A percentile compares a stretch with the other conserved stretches of the same genome.
These are phyloP conservation scores for Myiopsitta monachus DNA, from an alignment of 2,113 vertebrate genomes.

Conservation along the genomic window DNA sequence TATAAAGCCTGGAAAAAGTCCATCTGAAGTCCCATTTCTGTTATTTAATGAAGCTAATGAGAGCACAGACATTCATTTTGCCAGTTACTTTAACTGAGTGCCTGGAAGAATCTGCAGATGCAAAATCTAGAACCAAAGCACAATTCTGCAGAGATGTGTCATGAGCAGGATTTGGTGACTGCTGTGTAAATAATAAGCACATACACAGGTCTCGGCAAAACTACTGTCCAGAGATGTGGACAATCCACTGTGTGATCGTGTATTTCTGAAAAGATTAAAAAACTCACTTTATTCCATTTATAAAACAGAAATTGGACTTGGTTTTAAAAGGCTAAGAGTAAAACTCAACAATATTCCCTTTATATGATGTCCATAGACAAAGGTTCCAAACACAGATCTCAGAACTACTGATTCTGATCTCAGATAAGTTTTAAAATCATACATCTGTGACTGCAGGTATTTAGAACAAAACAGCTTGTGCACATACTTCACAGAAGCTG, in stretches of 20 bases:
- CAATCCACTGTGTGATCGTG: rapidly evolving
- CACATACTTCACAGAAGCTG: background rate
- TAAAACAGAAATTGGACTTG: background rate
- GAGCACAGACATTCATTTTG: background rate
- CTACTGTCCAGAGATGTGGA: background rate
- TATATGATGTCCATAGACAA: background rate
- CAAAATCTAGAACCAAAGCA: background rate
- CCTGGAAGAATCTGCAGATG: background rate
- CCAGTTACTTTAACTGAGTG: background rate
- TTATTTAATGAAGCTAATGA: background rate
- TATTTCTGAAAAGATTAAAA: background rate
- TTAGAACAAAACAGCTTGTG: background rate
- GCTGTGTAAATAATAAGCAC: background rate
- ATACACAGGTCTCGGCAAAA: background rate
- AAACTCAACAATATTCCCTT: background rate
- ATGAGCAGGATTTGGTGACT: background rate
- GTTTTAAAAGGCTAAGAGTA: background rate
- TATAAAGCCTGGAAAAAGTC: background rate
- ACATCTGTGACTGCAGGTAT: background rate
- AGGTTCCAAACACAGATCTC: background rate
- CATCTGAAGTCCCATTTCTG: background rate
- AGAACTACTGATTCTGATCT: background rate
- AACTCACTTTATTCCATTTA: background rate
- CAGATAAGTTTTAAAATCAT: background rate
- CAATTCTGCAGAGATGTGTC: background rate